These are phyloP conservation scores for Entomobrya proxima DNA, from an alignment of 2,888 invertebrate genomes.

Conservation along the genomic window DNA sequence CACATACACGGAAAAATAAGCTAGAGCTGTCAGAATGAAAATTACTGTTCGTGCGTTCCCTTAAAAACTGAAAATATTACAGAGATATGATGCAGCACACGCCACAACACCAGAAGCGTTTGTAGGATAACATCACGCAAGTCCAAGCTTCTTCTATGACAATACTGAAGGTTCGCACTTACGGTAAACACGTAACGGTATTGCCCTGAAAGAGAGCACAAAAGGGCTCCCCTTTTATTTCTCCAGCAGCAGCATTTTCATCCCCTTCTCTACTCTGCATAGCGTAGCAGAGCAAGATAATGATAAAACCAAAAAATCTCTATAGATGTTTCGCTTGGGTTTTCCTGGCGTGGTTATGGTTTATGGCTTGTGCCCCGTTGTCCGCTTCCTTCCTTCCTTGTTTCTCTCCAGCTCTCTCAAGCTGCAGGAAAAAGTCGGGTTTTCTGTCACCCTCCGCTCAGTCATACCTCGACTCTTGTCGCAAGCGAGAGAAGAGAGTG, in stretches of 20 bases:
- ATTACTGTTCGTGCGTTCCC: neutral
- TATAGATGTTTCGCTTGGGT: constrained; percentile 7
- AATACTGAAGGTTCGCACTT: neutral
- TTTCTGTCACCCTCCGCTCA: constrained; percentile 56
- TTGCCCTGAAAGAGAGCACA: neutral
- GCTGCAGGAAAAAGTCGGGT: constrained; percentile 43
- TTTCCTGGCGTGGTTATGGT: neutral
- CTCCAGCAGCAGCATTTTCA: constrained; percentile 1
- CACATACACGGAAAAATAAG: too few relatives aligned
- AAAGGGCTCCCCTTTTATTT: constrained; percentile 36
- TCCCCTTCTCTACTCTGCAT: constrained; percentile 19
- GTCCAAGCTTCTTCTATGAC: neutral
- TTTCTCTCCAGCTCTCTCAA: neutral
- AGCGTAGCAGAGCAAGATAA: constrained; percentile 2
- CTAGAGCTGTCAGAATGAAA: neutral
- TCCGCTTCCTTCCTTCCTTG: constrained; percentile 11
- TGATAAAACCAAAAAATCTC: constrained; percentile 17
- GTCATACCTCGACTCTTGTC: constrained; percentile 75
- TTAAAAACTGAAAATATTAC: neutral
- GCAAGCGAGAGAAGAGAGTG: constrained; percentile 13
- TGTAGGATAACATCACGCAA: constrained; percentile 16
- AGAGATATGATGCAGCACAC: neutral
- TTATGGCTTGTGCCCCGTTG: constrained; percentile 2
- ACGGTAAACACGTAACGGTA: constrained; percentile 16
- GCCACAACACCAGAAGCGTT: neutral